These are phyloP conservation scores for Orthonyx spaldingii DNA, from an alignment of 2,113 vertebrate species.

Conservation along the genomic window DNA sequence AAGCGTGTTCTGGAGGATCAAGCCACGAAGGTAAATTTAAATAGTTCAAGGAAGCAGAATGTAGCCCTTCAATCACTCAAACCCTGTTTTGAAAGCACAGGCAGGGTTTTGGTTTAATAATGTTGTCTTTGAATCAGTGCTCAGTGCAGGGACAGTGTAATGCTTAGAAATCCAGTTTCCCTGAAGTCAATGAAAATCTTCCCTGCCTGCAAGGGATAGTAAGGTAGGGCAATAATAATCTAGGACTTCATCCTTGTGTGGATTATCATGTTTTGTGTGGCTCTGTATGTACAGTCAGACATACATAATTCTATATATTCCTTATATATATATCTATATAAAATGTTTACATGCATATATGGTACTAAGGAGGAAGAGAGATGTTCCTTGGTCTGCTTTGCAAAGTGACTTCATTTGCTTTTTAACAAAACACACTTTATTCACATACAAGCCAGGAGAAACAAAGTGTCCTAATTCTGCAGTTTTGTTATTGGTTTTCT, in stretches of 20 bases:
- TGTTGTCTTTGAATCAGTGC: background rate
- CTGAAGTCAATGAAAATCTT: background rate
- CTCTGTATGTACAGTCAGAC: background rate
- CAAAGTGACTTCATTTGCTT: background rate
- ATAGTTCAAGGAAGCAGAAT: background rate
- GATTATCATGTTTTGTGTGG: background rate
- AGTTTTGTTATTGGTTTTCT: slow-evolving; percentile 54
- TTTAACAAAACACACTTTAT: background rate
- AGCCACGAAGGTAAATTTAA: background rate
- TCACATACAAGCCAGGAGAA: slow-evolving; percentile 3
- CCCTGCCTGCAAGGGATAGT: background rate
- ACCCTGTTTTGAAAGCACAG: background rate
- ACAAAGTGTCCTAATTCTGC: background rate
- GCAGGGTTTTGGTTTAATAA: background rate
- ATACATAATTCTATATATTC: background rate
- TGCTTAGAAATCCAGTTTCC: background rate
- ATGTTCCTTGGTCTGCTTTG: background rate
- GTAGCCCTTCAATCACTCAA: background rate
- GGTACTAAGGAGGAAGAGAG: background rate
- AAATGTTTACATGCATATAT: background rate
- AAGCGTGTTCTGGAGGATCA: background rate
- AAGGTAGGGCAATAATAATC: background rate
- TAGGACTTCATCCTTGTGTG: background rate
- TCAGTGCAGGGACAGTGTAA: background rate
- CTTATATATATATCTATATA: background rate